Evolutionary conservation across 2,888 invertebrate genomes (phyloP), one percentile per base, ranked within the genome.

Genomic region (Nebria brevicollis): DNA sequence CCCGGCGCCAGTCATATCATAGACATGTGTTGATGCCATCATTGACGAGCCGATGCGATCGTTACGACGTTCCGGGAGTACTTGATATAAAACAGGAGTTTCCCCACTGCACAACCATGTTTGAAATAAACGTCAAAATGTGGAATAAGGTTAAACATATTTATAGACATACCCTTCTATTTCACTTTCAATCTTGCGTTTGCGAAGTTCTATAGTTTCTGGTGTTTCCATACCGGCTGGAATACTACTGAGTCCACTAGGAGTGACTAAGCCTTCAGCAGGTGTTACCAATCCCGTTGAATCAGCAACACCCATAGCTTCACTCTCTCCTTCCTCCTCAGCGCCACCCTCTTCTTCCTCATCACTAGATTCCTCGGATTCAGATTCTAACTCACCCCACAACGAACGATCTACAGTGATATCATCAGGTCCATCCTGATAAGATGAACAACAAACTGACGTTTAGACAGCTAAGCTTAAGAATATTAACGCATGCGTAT

Each of bases 21-120:
- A 99, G 0, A 98, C 97, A 89, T 99, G 99, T 0, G 97, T 97
- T 72, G 98, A 98, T 2, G 96, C 99, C 98, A 99, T 98, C 98
- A 99, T 98, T 0, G 94, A 93, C 80, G 95, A 95, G 0, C 96
- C 94, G 79, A 98, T 93, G 76, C 97, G 93, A 81, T 98, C 98
- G 42, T 95, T 94, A 83, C 96, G 95, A 86, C 98, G 96, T 90
- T 99, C 99, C 42, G 98, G 98, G 82, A 99, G 89, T 82, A 99
- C 96, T 86, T 98, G 98, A 90, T 98, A 99, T 41, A 99, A 90
- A 0, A 97, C 96, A 0, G 98, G 98, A 0, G 98, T 97, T 87
- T 98, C 98, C 43, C 94, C 95, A 68, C 96, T 96, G 87, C 3
- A 86, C n/a, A 88, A 82, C 1, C 54, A 54, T 54, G 4, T 54